These are phyloP conservation scores for Mantis religiosa DNA, from an alignment of 2,888 invertebrate genomes.

Conservation along the genomic window DNA sequence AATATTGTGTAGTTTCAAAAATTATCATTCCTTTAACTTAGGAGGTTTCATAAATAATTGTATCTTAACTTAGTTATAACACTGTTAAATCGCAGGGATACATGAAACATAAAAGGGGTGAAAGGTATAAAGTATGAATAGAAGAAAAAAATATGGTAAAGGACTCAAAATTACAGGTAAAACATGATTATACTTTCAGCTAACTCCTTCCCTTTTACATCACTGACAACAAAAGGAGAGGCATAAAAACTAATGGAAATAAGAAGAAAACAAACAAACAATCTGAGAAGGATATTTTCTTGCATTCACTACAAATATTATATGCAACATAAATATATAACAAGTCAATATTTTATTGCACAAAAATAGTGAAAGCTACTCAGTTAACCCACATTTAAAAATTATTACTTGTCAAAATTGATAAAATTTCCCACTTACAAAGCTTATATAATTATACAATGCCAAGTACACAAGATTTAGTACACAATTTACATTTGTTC, in stretches of 20 bases:
- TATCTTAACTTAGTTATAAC: too few relatives aligned
- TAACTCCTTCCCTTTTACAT: too few relatives aligned
- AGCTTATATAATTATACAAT: not conserved
- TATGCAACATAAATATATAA: not conserved
- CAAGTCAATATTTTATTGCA: not conserved
- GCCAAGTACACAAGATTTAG: not conserved
- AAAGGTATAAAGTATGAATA: too few relatives aligned
- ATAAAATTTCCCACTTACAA: not conserved
- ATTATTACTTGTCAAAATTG: not conserved
- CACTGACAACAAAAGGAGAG: not conserved
- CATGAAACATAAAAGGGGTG: too few relatives aligned
- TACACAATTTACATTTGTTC: not conserved
- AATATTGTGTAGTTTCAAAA: too few relatives aligned
- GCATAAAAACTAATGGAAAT: too few relatives aligned
- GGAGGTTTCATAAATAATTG: too few relatives aligned
- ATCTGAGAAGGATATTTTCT: not conserved
- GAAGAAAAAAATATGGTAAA: too few relatives aligned
- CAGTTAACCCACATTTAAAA: not conserved
- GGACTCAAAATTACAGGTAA: too few relatives aligned
- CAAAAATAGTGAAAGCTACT: not conserved
- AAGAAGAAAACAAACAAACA: not conserved
- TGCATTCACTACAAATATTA: not conserved
- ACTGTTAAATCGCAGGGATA: too few relatives aligned
- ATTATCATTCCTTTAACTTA: too few relatives aligned
- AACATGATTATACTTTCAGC: too few relatives aligned